Conservation (phyloP, 2,113 vertebrate genomes). For the human (Homo sapiens) region DNA sequence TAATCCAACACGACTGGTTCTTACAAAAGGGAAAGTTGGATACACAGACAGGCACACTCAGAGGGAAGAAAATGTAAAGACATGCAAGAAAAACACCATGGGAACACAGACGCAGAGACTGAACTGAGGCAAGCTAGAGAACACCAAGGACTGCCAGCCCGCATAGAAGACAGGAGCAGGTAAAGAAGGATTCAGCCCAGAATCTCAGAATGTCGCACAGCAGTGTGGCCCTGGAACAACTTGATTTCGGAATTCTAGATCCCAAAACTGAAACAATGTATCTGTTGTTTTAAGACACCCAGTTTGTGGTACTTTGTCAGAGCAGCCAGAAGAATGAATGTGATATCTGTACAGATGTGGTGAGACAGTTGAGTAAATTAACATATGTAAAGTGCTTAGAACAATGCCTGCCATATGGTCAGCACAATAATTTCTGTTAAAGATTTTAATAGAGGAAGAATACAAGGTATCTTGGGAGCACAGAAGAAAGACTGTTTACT, state of each 20-base stretch:
- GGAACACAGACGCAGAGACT: background rate
- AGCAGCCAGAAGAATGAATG: background rate
- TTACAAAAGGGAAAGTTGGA: background rate
- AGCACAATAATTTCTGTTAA: background rate
- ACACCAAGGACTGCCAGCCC: rapidly evolving
- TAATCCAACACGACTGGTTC: background rate
- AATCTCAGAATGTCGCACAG: background rate
- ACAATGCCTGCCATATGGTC: background rate
- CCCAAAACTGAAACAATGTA: background rate
- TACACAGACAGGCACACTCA: background rate
- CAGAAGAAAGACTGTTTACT: background rate
- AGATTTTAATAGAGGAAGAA: background rate
- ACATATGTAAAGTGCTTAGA: background rate
- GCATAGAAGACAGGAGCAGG: background rate
- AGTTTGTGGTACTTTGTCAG: background rate
- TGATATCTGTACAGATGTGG: background rate
- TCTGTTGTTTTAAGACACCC: background rate
- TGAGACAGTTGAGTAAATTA: background rate
- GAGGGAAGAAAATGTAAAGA: background rate
- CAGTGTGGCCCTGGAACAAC: background rate
- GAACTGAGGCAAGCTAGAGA: background rate
- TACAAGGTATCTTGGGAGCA: background rate
- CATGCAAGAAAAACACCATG: background rate
- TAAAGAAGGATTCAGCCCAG: background rate
- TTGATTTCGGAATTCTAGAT: background rate